Evolutionary conservation across 2,113 vertebrate genomes (phyloP).

Genomic region (Odontesthes bonariensis): DNA sequence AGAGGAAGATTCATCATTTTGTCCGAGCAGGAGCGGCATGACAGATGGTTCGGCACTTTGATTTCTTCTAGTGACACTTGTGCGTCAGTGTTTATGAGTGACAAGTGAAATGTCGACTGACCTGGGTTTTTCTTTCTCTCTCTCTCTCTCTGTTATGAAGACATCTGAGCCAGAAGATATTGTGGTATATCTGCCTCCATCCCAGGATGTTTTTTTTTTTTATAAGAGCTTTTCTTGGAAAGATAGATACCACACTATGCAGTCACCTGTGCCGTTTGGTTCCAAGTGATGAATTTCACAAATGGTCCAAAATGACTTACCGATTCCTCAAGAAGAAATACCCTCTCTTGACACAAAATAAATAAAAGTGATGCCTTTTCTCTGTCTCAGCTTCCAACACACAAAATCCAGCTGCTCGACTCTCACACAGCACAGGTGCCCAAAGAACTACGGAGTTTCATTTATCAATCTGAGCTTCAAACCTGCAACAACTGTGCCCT

Average conservation of each 20-base stretch:
- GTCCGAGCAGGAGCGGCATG: conserved; percentile 4
- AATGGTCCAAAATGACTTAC: conserved; percentile 16
- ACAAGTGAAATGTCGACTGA: not conserved
- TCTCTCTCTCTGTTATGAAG: not conserved
- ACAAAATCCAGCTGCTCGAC: conserved; percentile 58
- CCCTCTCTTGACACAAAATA: conserved; percentile 11
- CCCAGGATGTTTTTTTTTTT: conserved; percentile 4
- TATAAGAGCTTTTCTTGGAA: not conserved
- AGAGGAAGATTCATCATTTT: conserved; percentile 25
- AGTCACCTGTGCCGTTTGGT: conserved; percentile 11
- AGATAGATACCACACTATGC: conserved; percentile 4
- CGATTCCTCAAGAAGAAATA: conserved; percentile 39
- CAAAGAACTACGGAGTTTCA: conserved; percentile 56
- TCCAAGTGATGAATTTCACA: conserved; percentile 25
- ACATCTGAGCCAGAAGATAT: conserved; percentile 3
- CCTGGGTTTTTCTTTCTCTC: not conserved
- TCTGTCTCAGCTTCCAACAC: not conserved
- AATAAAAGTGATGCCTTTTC: not conserved
- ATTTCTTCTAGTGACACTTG: conserved; percentile 18
- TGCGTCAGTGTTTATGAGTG: not conserved
- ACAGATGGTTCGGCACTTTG: conserved; percentile 9
- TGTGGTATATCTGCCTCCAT: not conserved
- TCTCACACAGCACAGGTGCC: conserved; percentile 71
- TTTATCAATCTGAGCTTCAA: conserved; percentile 69
- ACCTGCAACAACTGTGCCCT: conserved; percentile 67